Evolutionary conservation across 1,140 invertebrate genomes (phyloP).

Genomic region (Theocolax elegans): DNA sequence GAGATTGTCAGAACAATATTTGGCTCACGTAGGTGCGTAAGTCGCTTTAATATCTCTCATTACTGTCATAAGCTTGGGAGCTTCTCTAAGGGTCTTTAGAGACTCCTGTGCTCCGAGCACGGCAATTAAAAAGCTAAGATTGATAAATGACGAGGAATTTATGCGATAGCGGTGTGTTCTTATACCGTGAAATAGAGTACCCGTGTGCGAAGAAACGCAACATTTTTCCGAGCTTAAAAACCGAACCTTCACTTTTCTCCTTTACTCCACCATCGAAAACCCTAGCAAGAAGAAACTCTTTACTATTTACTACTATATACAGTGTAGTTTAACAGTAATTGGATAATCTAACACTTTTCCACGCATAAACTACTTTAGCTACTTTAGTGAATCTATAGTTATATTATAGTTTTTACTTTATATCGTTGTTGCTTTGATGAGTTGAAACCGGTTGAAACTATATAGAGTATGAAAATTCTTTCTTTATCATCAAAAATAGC

Average conservation of each 20-base stretch:
- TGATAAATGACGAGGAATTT: conserved; percentile 66
- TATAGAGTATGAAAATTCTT: too few relatives aligned
- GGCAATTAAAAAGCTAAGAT: conserved; percentile 66
- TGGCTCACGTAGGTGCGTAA: conserved; percentile 33
- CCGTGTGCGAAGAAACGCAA: background rate
- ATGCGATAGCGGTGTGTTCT: conserved; percentile 53
- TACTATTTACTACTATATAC: too few relatives aligned
- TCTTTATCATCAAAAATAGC: too few relatives aligned
- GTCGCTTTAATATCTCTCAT: conserved; percentile 50
- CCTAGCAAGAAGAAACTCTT: background rate
- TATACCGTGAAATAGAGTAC: conserved; percentile 17
- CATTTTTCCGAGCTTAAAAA: conserved; percentile 20
- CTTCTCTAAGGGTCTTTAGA: conserved; percentile 43
- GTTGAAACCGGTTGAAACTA: too few relatives aligned
- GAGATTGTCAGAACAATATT: conserved; percentile 24
- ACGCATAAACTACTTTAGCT: too few relatives aligned
- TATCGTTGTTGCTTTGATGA: too few relatives aligned
- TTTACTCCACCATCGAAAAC: background rate
- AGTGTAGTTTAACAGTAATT: too few relatives aligned
- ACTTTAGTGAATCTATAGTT: too few relatives aligned
- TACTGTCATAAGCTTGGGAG: conserved; percentile 44
- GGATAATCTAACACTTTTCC: too few relatives aligned
- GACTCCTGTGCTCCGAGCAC: conserved; percentile 46
- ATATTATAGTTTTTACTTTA: too few relatives aligned
- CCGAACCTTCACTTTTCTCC: conserved; percentile 9